Base-by-base conservation (phyloP, 1,140 invertebrate genomes). In the Tenebrio molitor region DNA sequence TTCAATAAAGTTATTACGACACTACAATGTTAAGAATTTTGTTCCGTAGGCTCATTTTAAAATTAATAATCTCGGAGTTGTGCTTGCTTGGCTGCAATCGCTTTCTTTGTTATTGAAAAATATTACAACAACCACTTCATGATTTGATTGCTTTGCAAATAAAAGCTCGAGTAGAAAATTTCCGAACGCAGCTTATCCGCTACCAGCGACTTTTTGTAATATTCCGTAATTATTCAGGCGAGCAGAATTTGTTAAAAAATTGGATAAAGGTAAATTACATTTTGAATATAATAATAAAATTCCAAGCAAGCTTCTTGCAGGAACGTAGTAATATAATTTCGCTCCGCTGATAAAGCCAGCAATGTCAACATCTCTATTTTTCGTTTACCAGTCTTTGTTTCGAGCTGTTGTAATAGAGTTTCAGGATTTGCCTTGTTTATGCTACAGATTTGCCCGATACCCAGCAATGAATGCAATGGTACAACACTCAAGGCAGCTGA, bases 401-500 rank as follows among this genome's bases (percentile, higher is more conserved):
- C 46, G 19, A 53, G 46, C n/a, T 10, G 2, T 25, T 21, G 23
- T 53, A 53, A 53, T 53, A 23, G 46, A 53, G 46, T 53, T 53
- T 23, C 46, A 53, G 46, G 46, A 53, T 53, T 53, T 53, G 46
- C 17, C 46, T 53, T 53, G 46, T 53, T 53, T 53, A 53, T 53
- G 19, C 46, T 21, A 53, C 17, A 53, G 46, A 53, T 53, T 53
- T 53, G 10, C 17, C 19, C 46, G 46, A 53, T 53, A 53, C 19
- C 46, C 16, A 10, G 46, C 46, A 14, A 53, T 23, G 46, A 53
- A 53, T 53, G 46, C 46, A 53, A 53, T 23, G 19, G 46, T 53
- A 53, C 46, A 53, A 53, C 46, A 53, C 46, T 53, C 46, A 53
- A 53, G 46, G 46, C 46, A 53, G 46, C 46, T 53, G 46, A 53